Base-by-base conservation (phyloP, 1,140 invertebrate species). In the Pseudomyrmex concolor region DNA sequence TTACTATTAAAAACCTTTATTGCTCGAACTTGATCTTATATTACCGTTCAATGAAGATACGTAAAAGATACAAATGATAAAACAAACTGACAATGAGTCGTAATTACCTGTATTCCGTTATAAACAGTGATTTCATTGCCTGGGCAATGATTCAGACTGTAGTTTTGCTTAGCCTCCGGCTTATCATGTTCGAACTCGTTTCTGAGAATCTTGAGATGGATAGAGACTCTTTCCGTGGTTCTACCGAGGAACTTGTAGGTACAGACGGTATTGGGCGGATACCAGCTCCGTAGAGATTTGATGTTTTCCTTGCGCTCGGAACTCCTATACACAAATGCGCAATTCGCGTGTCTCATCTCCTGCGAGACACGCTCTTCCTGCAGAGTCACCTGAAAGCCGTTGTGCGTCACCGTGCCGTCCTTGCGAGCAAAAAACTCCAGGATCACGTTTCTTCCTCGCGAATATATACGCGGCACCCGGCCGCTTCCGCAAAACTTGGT, bases 91-190 rank as follows among this genome's bases (percentile, higher is more conserved):
- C n/a, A n/a, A n/a, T n/a, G 50, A 19, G n/a, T 12, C 13, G 34
- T 15, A 55, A 48, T 84, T 78, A 81, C 86, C 81, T 87, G 82
- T 1, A 87, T 86, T 8, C 92, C 88, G 64, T 93, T 93, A 72
- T 93, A 93, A 71, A 93, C 91, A 9, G 91, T 87, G 10, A 93
- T 93, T 70, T 93, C 92, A 34, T 93, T 93, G 10, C 92, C 92
- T 0, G 88, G 82, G 54, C 92, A 93, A 54, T 90, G 89, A 66
- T 90, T 90, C 19, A 89, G 60, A 7, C 89, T 91, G 8, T 83
- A 74, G 68, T 93, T 92, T 13, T 86, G 89, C 17, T 63, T 85
- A 1, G 64, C 77, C 0, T 86, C 83, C 5, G 60, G 12, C n/a
- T 84, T 77, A 9, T 89, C 89, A n/a, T 85, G 74, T 1, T 81